phyloP scores from a whole-genome alignment of 2,797 vertebrate genomes.

The Capromys pilorides region DNA sequence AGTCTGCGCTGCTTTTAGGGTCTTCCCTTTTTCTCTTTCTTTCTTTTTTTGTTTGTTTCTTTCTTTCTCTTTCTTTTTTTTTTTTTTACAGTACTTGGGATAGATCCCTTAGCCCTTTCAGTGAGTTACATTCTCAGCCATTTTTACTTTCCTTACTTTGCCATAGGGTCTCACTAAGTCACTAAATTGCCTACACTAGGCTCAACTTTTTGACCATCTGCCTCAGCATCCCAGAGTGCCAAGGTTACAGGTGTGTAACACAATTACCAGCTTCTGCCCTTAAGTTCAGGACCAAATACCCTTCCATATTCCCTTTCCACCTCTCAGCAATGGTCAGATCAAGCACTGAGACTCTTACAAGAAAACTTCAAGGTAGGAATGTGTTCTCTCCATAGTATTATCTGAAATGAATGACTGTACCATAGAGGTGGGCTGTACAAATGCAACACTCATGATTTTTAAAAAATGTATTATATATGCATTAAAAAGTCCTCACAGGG shows the following conservation, averaged over 20 bases:
- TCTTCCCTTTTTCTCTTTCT: neutral
- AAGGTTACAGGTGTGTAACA: neutral
- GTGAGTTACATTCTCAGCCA: neutral
- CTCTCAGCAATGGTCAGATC: neutral
- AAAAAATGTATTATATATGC: neutral
- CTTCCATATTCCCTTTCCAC: neutral
- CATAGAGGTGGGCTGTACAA: neutral
- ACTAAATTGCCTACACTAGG: neutral
- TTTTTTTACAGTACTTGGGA: neutral
- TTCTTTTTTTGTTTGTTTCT: too few species aligned
- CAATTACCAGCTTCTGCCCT: neutral
- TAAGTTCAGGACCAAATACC: conserved; percentile 12
- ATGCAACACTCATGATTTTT: neutral
- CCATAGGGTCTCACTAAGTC: neutral
- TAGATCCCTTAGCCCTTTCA: neutral
- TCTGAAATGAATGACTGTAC: conserved; percentile 42
- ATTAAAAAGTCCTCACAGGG: neutral
- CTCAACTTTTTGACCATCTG: neutral
- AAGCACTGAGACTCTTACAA: neutral
- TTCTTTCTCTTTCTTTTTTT: neutral
- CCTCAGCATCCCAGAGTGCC: neutral
- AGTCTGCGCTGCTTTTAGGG: conserved; percentile 18
- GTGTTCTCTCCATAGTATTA: neutral
- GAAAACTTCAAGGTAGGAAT: neutral
- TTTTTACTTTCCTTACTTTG: neutral